A percentile compares a stretch with the other conserved stretches of the same genome.
Evolutionary conservation across 2,113 vertebrate genomes (phyloP).

Genomic region (Meriones unguiculatus): DNA sequence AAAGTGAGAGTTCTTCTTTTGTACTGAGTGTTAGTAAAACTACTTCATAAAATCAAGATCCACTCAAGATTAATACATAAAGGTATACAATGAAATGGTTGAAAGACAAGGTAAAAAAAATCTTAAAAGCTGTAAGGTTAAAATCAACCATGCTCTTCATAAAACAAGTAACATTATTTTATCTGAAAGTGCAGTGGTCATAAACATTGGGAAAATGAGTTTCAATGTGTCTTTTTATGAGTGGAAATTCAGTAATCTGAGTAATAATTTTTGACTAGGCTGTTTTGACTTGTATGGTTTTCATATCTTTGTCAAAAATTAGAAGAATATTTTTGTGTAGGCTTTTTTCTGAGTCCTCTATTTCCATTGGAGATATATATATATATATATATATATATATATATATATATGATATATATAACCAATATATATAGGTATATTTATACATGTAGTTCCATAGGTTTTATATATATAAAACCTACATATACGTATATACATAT

Average conservation of each 20-base stretch:
- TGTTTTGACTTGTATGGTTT: background rate
- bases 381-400: too few relatives aligned
- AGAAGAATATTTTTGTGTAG: background rate
- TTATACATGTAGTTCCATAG: too few relatives aligned
- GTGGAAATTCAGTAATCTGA: background rate
- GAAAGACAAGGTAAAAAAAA: background rate
- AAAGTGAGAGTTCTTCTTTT: background rate
- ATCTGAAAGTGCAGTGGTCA: background rate
- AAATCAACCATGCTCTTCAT: background rate
- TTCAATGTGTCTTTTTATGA: background rate
- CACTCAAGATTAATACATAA: background rate
- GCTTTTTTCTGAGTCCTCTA: background rate
- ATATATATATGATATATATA: too few relatives aligned
- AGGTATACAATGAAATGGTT: background rate
- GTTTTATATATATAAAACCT: too few relatives aligned
- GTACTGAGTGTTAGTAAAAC: background rate
- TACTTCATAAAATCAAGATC: background rate
- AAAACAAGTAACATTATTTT: background rate
- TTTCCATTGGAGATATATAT: background rate
- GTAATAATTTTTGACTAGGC: background rate
- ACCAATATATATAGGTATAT: too few relatives aligned
- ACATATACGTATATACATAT: too few relatives aligned
- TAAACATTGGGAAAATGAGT: background rate
- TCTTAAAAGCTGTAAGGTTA: background rate
- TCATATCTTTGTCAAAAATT: background rate